Evolutionary conservation across 2,113 vertebrate species (phyloP), one percentile per base, ranked within the genome.

Genomic region (Barnardius zonarius): DNA sequence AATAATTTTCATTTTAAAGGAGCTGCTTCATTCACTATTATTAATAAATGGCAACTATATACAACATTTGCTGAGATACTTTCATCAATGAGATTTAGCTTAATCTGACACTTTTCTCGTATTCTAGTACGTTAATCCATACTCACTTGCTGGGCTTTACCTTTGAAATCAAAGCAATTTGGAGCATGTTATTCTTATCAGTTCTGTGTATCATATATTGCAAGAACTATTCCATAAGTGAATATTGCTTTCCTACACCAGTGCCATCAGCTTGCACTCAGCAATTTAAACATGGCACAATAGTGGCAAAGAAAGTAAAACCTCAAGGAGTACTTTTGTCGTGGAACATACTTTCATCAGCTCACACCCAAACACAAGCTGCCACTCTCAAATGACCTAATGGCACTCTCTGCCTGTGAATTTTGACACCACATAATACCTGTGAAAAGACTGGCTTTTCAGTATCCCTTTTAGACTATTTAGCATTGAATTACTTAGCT

Each of bases 291-390:
- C 24, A 14, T 0, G 7, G 30, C 27, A 30, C 1, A 2, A 3
- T 6, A 59, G n/a, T 33, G 41, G 37, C 52, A 48, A 18, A 74
- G 49, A 48, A 57, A 70, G 59, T n/a, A 89, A 39, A 82, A 75
- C 13, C 46, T 72, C 66, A 49, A 18, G 41, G 17, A 41, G 13
- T 5, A 11, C 4, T 78, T 14, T 0, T 0, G 9, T 13, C 7
- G 27, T 2, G 27, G 7, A 51, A 14, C 7, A 44, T 19, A 4
- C 24, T 75, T 70, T 22, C 43, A 62, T 16, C 69, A 66, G 13
- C 48, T 44, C 57, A 44, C 43, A 74, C 17, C 15, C 44, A 75
- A 48, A 66, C 55, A 55, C 25, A 55, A 46, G 24, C n/a, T 76
- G n/a, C 22, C 25, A 6, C 31, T 33, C 27, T 52, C 48, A 43